Percentiles rank a stretch among this genome's conserved stretches.
Conservation (phyloP, 2,888 invertebrate genomes). For the Macaria notata region DNA sequence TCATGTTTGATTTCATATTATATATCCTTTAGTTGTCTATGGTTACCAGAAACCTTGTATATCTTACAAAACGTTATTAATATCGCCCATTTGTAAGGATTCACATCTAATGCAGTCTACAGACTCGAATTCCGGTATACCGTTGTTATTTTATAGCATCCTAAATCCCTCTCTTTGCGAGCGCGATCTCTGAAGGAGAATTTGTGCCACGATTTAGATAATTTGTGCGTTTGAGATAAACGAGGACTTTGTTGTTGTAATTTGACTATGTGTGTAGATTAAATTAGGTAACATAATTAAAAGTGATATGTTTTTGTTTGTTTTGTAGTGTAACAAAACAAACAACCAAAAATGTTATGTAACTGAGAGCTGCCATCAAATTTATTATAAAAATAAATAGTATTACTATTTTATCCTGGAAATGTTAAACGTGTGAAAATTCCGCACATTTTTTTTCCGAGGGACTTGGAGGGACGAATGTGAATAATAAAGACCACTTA, state of each 20-base stretch:
- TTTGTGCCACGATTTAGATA: slow-evolving; percentile 1
- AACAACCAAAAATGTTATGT: too few species aligned
- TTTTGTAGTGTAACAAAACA: too few species aligned
- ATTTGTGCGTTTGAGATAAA: background rate
- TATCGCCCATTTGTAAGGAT: slow-evolving; percentile 35
- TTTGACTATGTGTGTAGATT: too few species aligned
- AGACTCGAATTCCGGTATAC: slow-evolving; percentile 15
- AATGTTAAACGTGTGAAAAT: too few species aligned
- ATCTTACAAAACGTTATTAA: slow-evolving; percentile 23
- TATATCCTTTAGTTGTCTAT: background rate
- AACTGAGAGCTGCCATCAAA: too few species aligned
- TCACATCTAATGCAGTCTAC: slow-evolving; percentile 23
- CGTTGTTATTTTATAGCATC: slow-evolving; percentile 14
- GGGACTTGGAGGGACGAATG: too few species aligned
- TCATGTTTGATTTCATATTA: background rate
- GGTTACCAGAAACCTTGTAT: slow-evolving; percentile 14
- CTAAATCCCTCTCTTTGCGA: slow-evolving; percentile 8
- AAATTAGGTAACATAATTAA: too few species aligned
- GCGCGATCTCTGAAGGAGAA: slow-evolving; percentile 6
- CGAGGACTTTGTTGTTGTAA: background rate
- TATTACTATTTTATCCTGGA: too few species aligned
- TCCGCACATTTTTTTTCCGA: too few species aligned
- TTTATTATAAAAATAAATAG: too few species aligned
- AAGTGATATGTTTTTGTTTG: too few species aligned
- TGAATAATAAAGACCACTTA: too few species aligned